Evolutionary conservation across 2,797 vertebrate species (phyloP).

Genomic region (Anabas testudineus): DNA sequence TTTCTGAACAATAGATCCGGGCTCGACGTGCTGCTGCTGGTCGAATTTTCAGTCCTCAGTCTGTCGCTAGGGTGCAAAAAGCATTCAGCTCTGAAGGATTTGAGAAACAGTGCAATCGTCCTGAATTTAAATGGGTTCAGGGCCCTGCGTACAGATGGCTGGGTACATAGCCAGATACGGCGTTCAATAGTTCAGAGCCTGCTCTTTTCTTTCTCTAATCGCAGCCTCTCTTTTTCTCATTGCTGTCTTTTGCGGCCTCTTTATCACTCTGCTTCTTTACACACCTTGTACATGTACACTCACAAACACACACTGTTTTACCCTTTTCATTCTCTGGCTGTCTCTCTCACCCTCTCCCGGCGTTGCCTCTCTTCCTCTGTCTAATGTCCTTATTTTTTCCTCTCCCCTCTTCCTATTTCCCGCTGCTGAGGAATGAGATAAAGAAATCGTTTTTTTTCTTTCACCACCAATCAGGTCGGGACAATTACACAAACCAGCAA

Average conservation of each 20-base stretch:
- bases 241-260: slow-evolving; percentile 54
- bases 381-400: background rate
- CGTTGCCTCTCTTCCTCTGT: background rate
- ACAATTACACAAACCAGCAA: slow-evolving; percentile 63
- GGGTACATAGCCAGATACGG: slow-evolving; percentile 72
- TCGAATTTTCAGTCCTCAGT: slow-evolving; percentile 50
- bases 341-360: slow-evolving; percentile 11
- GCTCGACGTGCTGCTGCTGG: slow-evolving; percentile 38
- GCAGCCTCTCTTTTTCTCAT: slow-evolving; percentile 61
- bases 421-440: slow-evolving; percentile 43
- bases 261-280: slow-evolving; percentile 53
- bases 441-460: slow-evolving; percentile 59
- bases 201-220: slow-evolving; percentile 59
- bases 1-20: slow-evolving; percentile 46
- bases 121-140: slow-evolving; percentile 85
- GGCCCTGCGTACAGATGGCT: slow-evolving; percentile 83
- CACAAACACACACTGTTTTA: slow-evolving; percentile 18
- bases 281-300: slow-evolving; percentile 39
- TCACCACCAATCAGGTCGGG: slow-evolving; percentile 50
- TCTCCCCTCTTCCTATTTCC: slow-evolving; percentile 17
- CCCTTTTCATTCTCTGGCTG: background rate
- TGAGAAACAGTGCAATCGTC: slow-evolving; percentile 82
- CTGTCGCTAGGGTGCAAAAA: slow-evolving; percentile 58
- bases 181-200: slow-evolving; percentile 69
- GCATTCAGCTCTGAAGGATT: slow-evolving; percentile 80